Conservation (phyloP, 2,113 vertebrate genomes). For the Ardeotis arabs region DNA sequence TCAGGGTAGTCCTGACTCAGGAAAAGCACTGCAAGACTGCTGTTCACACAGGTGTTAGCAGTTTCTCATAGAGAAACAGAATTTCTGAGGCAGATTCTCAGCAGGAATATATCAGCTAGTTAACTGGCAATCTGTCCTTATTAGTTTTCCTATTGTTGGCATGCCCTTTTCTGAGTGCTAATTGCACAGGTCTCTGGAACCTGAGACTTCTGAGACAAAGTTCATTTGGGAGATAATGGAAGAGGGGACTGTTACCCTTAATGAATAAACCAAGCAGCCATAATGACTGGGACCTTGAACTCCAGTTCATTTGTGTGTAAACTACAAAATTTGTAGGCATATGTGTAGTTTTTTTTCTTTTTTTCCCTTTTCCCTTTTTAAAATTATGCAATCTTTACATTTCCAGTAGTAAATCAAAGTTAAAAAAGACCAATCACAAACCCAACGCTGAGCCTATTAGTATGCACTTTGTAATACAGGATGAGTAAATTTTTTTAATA, state of each 20-base stretch:
- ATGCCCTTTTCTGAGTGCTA: neutral
- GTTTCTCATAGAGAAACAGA: neutral
- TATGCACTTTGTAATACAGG: neutral
- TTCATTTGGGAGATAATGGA: neutral
- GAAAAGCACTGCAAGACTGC: neutral
- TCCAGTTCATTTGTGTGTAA: neutral
- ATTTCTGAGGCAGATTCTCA: neutral
- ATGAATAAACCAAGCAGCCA: neutral
- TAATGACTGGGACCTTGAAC: neutral
- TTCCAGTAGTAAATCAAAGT: neutral
- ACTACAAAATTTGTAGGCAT: neutral
- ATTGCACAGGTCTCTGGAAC: neutral
- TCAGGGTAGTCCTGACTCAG: neutral
- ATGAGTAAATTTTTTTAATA: neutral
- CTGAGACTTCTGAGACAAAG: neutral
- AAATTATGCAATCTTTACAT: neutral
- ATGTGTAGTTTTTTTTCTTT: rapidly evolving
- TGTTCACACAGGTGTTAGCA: neutral
- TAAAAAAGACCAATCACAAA: neutral
- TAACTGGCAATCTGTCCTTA: neutral
- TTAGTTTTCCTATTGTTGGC: neutral
- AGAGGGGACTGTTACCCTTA: neutral
- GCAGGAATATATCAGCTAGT: neutral
- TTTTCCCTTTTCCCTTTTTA: rapidly evolving
- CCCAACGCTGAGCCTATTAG: neutral